Conservation (phyloP, 2,888 invertebrate genomes). For the Ctena decussata region DNA sequence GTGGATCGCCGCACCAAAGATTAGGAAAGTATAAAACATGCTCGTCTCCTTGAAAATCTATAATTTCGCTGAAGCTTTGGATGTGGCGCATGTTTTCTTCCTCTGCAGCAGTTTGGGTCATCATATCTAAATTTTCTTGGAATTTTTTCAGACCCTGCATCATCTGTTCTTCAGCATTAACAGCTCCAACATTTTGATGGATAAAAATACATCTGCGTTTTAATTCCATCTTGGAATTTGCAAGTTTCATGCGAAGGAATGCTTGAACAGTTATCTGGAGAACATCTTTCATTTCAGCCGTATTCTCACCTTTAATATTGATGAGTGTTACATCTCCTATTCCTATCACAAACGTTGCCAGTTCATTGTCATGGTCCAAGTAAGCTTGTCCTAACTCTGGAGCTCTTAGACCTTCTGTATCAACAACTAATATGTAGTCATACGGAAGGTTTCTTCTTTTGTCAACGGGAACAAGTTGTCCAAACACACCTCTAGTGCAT, state of each 20-base stretch:
- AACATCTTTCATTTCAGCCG: slow-evolving; percentile 33
- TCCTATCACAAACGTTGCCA: slow-evolving; percentile 50
- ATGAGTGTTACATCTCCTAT: slow-evolving; percentile 42
- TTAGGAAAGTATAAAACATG: slow-evolving; percentile 33
- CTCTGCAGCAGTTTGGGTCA: slow-evolving; percentile 30
- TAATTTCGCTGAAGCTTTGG: slow-evolving; percentile 27
- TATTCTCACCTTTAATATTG: slow-evolving; percentile 49
- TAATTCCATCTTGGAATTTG: slow-evolving; percentile 5
- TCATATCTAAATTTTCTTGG: slow-evolving; percentile 6
- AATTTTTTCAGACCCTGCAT: neutral
- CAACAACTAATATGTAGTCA: slow-evolving; percentile 35
- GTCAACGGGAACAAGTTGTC: slow-evolving; percentile 20
- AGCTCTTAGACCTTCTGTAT: slow-evolving; percentile 55
- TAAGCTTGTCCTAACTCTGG: slow-evolving; percentile 19
- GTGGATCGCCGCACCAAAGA: slow-evolving; percentile 42
- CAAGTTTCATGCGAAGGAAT: slow-evolving; percentile 41
- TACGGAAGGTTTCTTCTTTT: too few species aligned
- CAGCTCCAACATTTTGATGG: slow-evolving; percentile 51
- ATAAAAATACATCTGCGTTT: slow-evolving; percentile 28
- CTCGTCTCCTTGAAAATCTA: slow-evolving; percentile 25
- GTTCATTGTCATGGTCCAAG: slow-evolving; percentile 36
- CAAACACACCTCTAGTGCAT: slow-evolving; percentile 51
- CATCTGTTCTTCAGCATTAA: slow-evolving; percentile 7
- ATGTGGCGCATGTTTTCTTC: slow-evolving; percentile 19
- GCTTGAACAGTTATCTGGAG: slow-evolving; percentile 50